Evolutionary conservation across 2,797 vertebrate species (phyloP).

Genomic region (Odontamblyopus lacepedii): DNA sequence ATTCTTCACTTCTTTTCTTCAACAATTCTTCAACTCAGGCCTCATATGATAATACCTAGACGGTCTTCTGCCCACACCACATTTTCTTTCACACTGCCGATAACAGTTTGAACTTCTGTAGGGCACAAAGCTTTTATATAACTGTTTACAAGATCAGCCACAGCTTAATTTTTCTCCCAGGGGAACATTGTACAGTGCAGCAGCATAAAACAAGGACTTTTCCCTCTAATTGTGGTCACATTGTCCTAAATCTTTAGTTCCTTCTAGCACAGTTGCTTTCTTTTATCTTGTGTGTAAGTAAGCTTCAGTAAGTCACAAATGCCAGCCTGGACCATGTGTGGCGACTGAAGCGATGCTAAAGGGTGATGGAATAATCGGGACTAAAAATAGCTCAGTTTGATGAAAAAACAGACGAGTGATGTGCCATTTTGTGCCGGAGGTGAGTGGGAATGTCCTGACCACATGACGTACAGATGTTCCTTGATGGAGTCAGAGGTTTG

Average conservation of each 20-base stretch:
- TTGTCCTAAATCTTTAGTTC: not conserved
- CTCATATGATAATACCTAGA: too few relatives aligned
- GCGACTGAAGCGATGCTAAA: constrained; percentile 13
- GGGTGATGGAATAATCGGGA: constrained; percentile 26
- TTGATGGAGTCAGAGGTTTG: constrained; percentile 19
- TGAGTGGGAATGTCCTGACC: constrained; percentile 27
- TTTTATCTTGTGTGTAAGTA: not conserved
- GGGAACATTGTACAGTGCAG: constrained; percentile 1
- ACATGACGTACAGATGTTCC: constrained; percentile 40
- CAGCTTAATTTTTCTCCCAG: constrained; percentile 16
- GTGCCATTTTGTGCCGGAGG: constrained; percentile 43
- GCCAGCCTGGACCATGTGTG: constrained; percentile 17
- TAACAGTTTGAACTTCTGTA: not conserved
- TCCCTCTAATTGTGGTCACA: not conserved
- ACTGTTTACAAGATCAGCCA: not conserved
- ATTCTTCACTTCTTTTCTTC: too few relatives aligned
- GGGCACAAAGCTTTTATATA: not conserved
- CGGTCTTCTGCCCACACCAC: too few relatives aligned
- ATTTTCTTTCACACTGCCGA: not conserved
- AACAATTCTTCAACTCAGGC: too few relatives aligned
- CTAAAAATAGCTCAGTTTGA: constrained; percentile 51
- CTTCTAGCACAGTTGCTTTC: not conserved
- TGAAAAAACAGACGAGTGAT: constrained; percentile 34
- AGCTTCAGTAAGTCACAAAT: constrained; percentile 16
- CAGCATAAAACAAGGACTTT: not conserved